These are phyloP conservation scores for Hydractinia symbiolongicarpus DNA, from an alignment of 30 jellyfish, hydroid and myxozoan species.

Conservation along the genomic window DNA sequence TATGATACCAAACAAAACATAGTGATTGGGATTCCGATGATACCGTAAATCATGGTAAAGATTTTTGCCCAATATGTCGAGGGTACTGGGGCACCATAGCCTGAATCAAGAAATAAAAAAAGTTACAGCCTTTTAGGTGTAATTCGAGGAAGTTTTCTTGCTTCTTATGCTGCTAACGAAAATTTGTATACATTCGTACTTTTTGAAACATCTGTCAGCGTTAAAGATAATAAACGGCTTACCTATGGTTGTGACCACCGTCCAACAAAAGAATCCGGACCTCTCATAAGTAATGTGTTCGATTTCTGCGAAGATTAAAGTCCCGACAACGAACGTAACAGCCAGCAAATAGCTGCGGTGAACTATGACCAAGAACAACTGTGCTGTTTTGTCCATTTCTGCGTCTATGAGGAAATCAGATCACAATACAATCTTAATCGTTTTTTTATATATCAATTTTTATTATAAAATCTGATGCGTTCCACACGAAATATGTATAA, in stretches of 20 bases:
- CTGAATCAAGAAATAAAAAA: neutral
- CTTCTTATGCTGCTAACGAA: too few relatives aligned
- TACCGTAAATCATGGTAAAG: neutral
- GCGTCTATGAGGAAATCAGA: too few relatives aligned
- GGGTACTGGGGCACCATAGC: neutral
- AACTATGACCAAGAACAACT: constrained; percentile 6
- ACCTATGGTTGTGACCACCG: constrained; percentile 15
- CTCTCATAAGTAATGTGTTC: neutral
- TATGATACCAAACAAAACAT: neutral
- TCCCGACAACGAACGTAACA: neutral
- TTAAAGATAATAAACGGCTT: neutral
- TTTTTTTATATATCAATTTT: too few relatives aligned
- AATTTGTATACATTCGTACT: too few relatives aligned
- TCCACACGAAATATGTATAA: too few relatives aligned
- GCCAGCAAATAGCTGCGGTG: constrained; percentile 11
- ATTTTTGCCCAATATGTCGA: constrained; percentile 3
- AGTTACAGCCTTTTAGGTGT: too few relatives aligned
- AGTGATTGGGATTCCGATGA: neutral
- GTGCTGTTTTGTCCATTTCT: neutral
- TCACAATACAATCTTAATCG: too few relatives aligned
- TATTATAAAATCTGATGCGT: too few relatives aligned
- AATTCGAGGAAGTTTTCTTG: too few relatives aligned
- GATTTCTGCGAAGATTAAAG: neutral
- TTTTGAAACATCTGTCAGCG: too few relatives aligned
- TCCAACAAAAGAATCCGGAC: constrained; percentile 7